Conservation (phyloP, 2,113 vertebrate genomes). For the Corythornis cristatus region DNA sequence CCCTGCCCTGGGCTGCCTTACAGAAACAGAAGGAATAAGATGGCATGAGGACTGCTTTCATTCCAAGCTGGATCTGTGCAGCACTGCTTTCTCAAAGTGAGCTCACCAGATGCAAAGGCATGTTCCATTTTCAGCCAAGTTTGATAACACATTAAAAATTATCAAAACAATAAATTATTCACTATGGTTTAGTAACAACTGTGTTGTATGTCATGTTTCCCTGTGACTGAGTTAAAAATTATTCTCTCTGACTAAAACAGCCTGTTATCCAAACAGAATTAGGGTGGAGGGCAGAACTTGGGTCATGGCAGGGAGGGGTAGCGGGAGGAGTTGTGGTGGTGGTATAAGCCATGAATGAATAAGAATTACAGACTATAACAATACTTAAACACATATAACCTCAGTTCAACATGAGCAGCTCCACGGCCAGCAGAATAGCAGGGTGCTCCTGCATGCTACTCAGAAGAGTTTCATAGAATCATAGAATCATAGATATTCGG, state of each 20-base stretch:
- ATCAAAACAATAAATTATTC: neutral
- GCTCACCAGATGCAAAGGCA: fast-evolving
- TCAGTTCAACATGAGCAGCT: neutral
- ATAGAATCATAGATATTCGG: too few species aligned
- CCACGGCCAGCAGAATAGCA: fast-evolving
- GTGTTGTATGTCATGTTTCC: neutral
- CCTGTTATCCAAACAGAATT: neutral
- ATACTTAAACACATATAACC: neutral
- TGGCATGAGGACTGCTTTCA: fast-evolving
- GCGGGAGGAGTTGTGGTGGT: too few species aligned
- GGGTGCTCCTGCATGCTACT: fast-evolving
- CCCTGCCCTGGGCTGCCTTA: neutral
- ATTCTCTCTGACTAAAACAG: neutral
- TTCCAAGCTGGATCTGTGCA: neutral
- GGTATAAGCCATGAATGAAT: neutral
- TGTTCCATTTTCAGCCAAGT: neutral
- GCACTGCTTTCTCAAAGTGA: fast-evolving
- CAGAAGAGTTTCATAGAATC: too few species aligned
- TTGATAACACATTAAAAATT: neutral
- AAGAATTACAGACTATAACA: neutral
- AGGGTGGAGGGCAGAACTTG: too few species aligned
- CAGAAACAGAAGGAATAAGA: neutral
- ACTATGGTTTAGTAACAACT: fast-evolving
- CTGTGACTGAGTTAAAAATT: neutral
- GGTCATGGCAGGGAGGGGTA: too few species aligned